Evolutionary conservation across 1,140 invertebrate species (phyloP).

Genomic region (Solenopsis fugax): DNA sequence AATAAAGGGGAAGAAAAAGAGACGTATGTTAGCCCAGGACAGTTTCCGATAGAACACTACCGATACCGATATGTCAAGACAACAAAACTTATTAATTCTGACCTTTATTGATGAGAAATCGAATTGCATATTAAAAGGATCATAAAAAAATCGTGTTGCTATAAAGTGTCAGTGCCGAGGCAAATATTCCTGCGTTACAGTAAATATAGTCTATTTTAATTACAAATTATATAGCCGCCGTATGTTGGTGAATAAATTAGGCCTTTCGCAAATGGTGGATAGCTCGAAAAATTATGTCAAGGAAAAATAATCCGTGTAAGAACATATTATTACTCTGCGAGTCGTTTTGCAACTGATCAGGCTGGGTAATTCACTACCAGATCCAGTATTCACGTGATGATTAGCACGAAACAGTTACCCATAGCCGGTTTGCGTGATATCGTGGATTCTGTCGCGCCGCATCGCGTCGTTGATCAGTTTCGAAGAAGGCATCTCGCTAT

Average conservation of each 20-base stretch:
- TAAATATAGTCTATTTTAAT: slow-evolving; percentile 9
- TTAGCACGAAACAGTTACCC: slow-evolving; percentile 16
- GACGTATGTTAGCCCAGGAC: not conserved
- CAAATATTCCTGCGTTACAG: not conserved
- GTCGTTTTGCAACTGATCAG: slow-evolving; percentile 11
- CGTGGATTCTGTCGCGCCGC: not conserved
- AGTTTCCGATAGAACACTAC: not conserved
- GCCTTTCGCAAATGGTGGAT: slow-evolving; percentile 31
- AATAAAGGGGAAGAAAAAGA: slow-evolving; percentile 1
- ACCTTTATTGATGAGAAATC: slow-evolving; percentile 5
- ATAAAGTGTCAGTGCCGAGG: not conserved
- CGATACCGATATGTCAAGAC: not conserved
- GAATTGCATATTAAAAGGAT: not conserved
- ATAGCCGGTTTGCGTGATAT: slow-evolving; percentile 28
- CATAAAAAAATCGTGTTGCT: not conserved
- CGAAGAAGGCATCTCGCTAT: not conserved
- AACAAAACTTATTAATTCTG: not conserved
- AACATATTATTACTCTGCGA: slow-evolving; percentile 23
- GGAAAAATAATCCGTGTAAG: slow-evolving; percentile 18
- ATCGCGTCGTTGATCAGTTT: not conserved
- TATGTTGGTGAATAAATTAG: slow-evolving; percentile 35
- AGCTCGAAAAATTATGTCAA: slow-evolving; percentile 40
- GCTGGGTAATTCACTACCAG: not conserved
- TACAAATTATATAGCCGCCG: not conserved
- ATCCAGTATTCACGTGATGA: slow-evolving; percentile 24